These are phyloP conservation scores for Pipistrellus kuhlii DNA, from an alignment of 2,797 vertebrate species.

Conservation along the genomic window DNA sequence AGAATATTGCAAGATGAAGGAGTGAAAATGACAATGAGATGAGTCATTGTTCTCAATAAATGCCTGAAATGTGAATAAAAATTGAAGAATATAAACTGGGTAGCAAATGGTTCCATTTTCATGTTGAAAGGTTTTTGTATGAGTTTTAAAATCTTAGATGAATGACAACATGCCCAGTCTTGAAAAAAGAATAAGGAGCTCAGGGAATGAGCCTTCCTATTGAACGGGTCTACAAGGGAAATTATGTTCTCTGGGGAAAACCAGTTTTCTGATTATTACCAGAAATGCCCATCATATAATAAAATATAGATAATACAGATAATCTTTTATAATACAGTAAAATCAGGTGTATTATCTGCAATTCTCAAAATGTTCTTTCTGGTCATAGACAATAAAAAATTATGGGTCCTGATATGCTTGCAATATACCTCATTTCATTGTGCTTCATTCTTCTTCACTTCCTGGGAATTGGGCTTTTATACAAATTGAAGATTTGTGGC, in stretches of 20 bases:
- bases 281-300: neutral
- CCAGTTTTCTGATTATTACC: neutral
- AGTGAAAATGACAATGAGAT: neutral
- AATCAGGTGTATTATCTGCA: neutral
- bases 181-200: neutral
- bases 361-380: constrained; percentile 29
- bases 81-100: neutral
- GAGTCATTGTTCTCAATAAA: neutral
- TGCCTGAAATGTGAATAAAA: neutral
- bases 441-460: neutral
- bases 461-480: neutral
- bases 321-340: neutral
- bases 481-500: neutral
- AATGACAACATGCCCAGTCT: neutral
- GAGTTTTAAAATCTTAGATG: constrained; percentile 13
- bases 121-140: neutral
- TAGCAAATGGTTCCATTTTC: neutral
- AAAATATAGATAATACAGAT: neutral
- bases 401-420: neutral
- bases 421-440: neutral
- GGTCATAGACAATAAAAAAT: constrained; percentile 1
- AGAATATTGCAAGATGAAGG: neutral
- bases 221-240: neutral
- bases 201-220: neutral
- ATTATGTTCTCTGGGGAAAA: neutral